Base-by-base conservation (phyloP, 2,113 vertebrate genomes). In the Stegastes partitus region DNA sequence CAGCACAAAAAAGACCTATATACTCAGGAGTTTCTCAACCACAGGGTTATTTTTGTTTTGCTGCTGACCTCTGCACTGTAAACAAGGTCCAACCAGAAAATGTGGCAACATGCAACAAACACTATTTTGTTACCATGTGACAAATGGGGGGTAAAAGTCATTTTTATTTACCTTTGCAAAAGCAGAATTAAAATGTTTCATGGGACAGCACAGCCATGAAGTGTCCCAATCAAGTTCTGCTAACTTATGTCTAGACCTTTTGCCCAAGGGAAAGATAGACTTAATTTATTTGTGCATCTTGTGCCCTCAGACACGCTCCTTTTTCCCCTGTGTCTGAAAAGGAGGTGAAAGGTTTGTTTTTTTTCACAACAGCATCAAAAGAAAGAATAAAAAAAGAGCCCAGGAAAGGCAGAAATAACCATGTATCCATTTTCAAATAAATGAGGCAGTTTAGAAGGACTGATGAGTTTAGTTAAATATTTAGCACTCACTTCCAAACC, bases 391-490 rank as follows among this genome's bases (percentile, higher is more conserved):
- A 57, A 14, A 71, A 59, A 39, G 28, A 53, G 44, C 42, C 71
- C 3, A 2, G 67, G 76, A 72, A 65, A 76, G 10, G 54, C 7
- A 55, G 50, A 75, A 68, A 74, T 44, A 81, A 61, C 34, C 55
- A 26, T 21, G 49, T 49, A 72, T 75, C 23, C 66, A 39, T 75
- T 67, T 42, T 80, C 49, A 67, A 77, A 89, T 58, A 82, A 53
- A 34, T 47, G 22, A 68, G 59, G 51, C 26, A 51, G 57, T 69
- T 73, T 5, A 69, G 37, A 63, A 19, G 53, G 83, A 72, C 53
- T 64, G 59, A 64, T 58, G 28, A 49, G 55, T 57, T 76, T 63
- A 72, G 71, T 75, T 85, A 87, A 86, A 84, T 81, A 81, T 80
- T 74, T 80, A 78, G 68, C 26, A 5, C 55, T 73, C 50, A 23